Base-by-base conservation (phyloP, 2,888 invertebrate species). In the Macroteleia sp. region DNA sequence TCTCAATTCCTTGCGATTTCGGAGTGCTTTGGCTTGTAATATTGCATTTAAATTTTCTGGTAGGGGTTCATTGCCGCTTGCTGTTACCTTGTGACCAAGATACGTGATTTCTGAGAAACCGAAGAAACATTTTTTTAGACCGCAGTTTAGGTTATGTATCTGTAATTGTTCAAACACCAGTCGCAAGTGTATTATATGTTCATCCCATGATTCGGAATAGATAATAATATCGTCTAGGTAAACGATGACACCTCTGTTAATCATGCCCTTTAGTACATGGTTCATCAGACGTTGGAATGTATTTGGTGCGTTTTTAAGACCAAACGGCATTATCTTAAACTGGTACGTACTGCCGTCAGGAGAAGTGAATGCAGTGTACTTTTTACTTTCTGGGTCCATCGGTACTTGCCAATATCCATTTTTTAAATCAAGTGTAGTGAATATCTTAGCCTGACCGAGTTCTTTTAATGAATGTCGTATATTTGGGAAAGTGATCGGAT, bases 341-440 rank as follows among this genome's bases (percentile, higher is more conserved):
- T 85, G 82, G 56, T 82, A 88, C 2, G 76, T 77, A 0, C 83
- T 82, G 1, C 85, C 83, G 3, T 28, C 16, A 0, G 71, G 48
- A 0, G 54, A n/a, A 0, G 34, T 4, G 17, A 71, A 71, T 0
- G 71, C 56, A 1, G 61, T 52, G 14, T 25, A 52, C 19, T 25
- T 25, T 16, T 42, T 48, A 3, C 2, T n/a, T 10, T 17, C 1
- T 1, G n/a, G 32, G 2, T 9, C 81, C 76, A 88, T 69, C 1
- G 81, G 82, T 1, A 89, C 64, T 57, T 88, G 88, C 85, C 87
- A 88, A 54, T 86, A 88, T 1, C 85, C 86, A 36, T 77, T 79
- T 20, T 77, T 76, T 4, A 87, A 52, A 22, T 89, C 87, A 0
- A 88, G 30, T 16, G 83, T 83, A 0, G 84, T 64, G 32, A 87